A percentile compares a stretch with the other conserved stretches of the same genome.
Conservation (phyloP, 1,140 invertebrate species). For the Dinoponera quadriceps region DNA sequence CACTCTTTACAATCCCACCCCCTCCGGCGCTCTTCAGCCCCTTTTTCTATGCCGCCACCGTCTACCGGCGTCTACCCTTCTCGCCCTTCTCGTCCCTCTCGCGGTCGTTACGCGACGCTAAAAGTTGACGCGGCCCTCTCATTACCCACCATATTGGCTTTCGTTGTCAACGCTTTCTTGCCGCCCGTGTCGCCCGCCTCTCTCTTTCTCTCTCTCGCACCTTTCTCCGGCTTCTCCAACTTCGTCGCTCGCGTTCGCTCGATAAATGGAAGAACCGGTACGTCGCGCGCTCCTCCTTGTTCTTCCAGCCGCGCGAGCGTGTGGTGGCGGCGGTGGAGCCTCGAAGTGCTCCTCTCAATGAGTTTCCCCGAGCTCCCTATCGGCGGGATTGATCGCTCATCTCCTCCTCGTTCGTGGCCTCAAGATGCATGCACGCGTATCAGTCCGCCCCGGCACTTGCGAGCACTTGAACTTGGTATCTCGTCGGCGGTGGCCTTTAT, state of each 20-base stretch:
- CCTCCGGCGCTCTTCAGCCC: slow-evolving; percentile 25
- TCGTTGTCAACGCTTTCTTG: slow-evolving; percentile 62
- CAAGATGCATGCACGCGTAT: slow-evolving; percentile 40
- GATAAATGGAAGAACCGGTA: slow-evolving; percentile 50
- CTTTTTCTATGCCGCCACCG: slow-evolving; percentile 26
- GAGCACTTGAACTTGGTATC: slow-evolving; percentile 50
- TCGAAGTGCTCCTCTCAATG: slow-evolving; percentile 49
- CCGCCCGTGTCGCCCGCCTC: slow-evolving; percentile 30
- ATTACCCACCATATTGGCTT: slow-evolving; percentile 63
- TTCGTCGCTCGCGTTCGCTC: slow-evolving; percentile 25
- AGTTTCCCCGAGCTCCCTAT: slow-evolving; percentile 50
- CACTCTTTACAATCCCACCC: slow-evolving; percentile 70
- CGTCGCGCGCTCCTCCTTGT: slow-evolving; percentile 6
- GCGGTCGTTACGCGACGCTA: slow-evolving; percentile 39
- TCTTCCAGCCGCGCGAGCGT: background rate
- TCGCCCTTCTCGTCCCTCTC: background rate
- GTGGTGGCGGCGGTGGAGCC: background rate
- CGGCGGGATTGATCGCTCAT: slow-evolving; percentile 49
- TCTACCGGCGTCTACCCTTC: background rate
- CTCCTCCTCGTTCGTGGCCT: slow-evolving; percentile 10
- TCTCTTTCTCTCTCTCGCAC: background rate
- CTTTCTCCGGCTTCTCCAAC: slow-evolving; percentile 38
- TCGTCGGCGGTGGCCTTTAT: slow-evolving; percentile 5
- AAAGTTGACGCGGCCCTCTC: slow-evolving; percentile 46
- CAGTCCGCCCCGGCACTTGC: background rate